These are phyloP conservation scores for Etheostoma perlongum DNA, from an alignment of 2,797 vertebrate genomes.

Conservation along the genomic window DNA sequence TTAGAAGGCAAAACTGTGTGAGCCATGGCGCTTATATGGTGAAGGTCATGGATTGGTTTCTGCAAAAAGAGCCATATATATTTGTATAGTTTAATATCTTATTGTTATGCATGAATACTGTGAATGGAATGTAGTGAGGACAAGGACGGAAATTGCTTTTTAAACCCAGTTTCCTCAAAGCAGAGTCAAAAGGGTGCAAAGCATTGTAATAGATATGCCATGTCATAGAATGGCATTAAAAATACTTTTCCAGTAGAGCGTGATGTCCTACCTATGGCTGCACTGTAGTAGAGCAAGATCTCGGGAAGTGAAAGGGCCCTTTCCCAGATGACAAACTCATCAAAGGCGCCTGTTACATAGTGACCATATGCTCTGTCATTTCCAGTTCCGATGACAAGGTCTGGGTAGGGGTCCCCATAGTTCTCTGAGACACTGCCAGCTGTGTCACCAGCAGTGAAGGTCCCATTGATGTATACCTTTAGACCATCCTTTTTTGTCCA, in stretches of 20 bases:
- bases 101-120: conserved; percentile 62
- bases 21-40: conserved; percentile 39
- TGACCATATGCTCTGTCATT: conserved; percentile 76
- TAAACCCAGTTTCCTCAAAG: conserved; percentile 61
- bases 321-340: conserved; percentile 98
- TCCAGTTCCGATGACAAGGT: conserved; percentile 86
- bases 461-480: conserved; percentile 94
- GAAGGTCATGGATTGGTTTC: conserved; percentile 52
- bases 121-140: conserved; percentile 63
- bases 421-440: conserved; percentile 82
- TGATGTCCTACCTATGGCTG: conserved; percentile 88
- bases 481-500: conserved; percentile 91
- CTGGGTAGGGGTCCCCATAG: conserved; percentile 85
- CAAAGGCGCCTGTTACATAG: conserved; percentile 89
- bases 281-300: conserved; percentile 90
- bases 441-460: conserved; percentile 84
- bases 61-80: conserved; percentile 38
- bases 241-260: conserved; percentile 35
- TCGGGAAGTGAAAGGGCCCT: conserved; percentile 88
- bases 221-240: conserved; percentile 52
- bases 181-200: conserved; percentile 37
- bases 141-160: conserved; percentile 70
- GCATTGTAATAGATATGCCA: conserved; percentile 46
- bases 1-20: conserved; percentile 79
- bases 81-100: conserved; percentile 55